Percentiles rank a stretch among this genome's conserved stretches.
Conservation (phyloP, 2,888 invertebrate species). For the Bellardia pandia region DNA sequence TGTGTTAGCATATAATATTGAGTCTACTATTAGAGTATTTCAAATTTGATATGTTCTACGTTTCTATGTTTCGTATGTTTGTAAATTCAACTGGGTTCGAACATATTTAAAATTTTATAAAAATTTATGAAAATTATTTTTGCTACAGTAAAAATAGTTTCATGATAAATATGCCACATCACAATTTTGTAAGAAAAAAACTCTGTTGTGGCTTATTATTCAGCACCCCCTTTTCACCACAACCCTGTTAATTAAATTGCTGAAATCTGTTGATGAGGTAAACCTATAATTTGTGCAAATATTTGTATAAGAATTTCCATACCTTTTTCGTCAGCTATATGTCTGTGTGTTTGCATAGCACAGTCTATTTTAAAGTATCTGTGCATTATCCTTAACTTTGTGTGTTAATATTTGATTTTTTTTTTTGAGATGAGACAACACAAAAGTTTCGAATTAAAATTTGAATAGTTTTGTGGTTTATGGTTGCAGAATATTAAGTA, state of each 20-base stretch:
- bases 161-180: no score
- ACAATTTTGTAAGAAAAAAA: no score
- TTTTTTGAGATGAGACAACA: constrained; percentile 30
- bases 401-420: constrained; percentile 54
- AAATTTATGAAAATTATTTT: no score
- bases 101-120: no score
- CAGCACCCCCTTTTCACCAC: background rate
- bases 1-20: no score
- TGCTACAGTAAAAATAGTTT: no score
- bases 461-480: constrained; percentile 60
- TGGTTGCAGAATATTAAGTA: constrained; percentile 55
- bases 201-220: no score
- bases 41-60: no score
- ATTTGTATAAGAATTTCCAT: constrained; percentile 34
- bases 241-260: constrained; percentile 1
- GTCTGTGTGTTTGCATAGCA: background rate
- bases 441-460: constrained; percentile 58
- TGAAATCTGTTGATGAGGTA: constrained; percentile 43
- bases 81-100: no score
- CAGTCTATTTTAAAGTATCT: background rate
- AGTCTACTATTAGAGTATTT: no score
- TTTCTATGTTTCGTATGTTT: no score
- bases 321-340: background rate
- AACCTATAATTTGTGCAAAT: constrained; percentile 53
- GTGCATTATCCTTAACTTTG: background rate